A percentile compares a stretch with the other conserved stretches of the same genome.
phyloP scores from a whole-genome alignment of 2,888 invertebrate species.

The Dione vanillae region DNA sequence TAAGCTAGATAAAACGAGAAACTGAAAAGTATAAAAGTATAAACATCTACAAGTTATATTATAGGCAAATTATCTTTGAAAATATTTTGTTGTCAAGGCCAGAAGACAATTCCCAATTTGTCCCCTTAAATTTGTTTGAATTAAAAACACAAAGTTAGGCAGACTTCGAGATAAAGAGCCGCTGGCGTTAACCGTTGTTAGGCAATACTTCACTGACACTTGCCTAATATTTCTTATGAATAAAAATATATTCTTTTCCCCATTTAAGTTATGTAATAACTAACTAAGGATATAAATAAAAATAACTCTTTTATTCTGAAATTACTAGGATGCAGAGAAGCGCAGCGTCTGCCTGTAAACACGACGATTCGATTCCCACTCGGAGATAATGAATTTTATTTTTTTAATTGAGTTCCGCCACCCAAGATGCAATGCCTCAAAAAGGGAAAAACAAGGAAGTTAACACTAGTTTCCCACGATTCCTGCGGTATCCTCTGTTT shows the following conservation, averaged over 20 bases:
- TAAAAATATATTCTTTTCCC: background rate
- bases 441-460: too few relatives aligned
- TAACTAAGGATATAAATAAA: too few relatives aligned
- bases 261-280: background rate
- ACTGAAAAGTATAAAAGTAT: background rate
- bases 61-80: background rate
- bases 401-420: too few relatives aligned
- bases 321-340: too few relatives aligned
- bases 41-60: background rate
- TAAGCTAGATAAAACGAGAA: too few relatives aligned
- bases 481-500: too few relatives aligned
- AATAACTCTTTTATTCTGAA: too few relatives aligned
- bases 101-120: background rate
- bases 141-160: constrained; percentile 19
- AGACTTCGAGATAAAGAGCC: background rate
- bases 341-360: too few relatives aligned
- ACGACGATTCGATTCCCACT: too few relatives aligned
- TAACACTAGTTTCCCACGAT: too few relatives aligned
- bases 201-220: constrained; percentile 5
- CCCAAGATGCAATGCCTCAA: too few relatives aligned
- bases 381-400: too few relatives aligned
- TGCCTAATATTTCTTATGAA: background rate
- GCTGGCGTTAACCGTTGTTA: constrained; percentile 6
- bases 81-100: background rate
- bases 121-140: constrained; percentile 7